Evolutionary conservation across 2,113 vertebrate species (phyloP).

Genomic region (Cynocephalus volans): DNA sequence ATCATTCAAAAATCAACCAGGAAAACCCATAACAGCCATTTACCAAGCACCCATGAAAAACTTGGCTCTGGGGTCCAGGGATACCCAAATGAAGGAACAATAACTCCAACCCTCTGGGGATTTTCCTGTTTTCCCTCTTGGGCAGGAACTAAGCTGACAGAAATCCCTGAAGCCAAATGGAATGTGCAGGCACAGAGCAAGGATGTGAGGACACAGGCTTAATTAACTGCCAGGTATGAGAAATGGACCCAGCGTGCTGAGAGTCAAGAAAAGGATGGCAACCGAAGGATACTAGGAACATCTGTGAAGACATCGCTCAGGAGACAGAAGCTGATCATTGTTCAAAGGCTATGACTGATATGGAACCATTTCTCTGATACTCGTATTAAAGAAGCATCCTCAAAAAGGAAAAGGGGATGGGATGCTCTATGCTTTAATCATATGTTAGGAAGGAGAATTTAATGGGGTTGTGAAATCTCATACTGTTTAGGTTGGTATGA

Average conservation of each 20-base stretch:
- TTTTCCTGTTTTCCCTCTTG: background rate
- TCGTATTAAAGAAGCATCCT: background rate
- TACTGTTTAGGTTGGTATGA: background rate
- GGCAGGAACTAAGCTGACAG: background rate
- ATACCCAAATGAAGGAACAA: background rate
- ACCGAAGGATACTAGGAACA: accelerated
- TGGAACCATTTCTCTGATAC: background rate
- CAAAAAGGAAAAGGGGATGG: background rate
- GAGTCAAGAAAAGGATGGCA: background rate
- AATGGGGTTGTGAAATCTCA: background rate
- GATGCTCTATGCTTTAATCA: background rate
- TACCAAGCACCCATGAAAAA: background rate
- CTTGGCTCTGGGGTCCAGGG: background rate
- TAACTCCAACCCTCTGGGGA: background rate
- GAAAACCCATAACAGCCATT: background rate
- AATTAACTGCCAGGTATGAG: accelerated
- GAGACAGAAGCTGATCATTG: background rate
- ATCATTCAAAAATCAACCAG: too few relatives aligned
- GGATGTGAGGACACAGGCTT: background rate
- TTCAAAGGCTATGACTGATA: background rate
- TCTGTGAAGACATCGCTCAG: background rate
- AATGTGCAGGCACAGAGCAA: background rate
- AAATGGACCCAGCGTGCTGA: accelerated
- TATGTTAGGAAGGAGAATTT: background rate
- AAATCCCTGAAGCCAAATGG: background rate